Conservation (phyloP, 2,797 vertebrate genomes). For the Cetoscarus ocellatus region DNA sequence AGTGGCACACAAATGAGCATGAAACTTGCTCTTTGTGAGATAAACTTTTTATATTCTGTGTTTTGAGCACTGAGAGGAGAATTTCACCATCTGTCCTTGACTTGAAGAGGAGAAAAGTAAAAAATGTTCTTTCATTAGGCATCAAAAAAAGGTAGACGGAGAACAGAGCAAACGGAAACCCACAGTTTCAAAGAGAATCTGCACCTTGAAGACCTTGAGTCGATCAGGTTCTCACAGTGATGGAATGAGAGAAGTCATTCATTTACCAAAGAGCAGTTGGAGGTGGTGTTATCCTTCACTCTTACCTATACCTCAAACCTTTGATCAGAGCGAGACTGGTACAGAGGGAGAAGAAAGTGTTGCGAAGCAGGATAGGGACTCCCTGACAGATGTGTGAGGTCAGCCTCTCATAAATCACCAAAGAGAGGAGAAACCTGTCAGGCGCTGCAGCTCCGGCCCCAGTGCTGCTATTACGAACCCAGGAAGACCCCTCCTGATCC, state of each 20-base stretch:
- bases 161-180: neutral
- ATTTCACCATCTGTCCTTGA: neutral
- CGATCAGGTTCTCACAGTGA: conserved; percentile 1
- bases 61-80: neutral
- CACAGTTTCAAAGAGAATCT: neutral
- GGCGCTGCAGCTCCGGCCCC: conserved; percentile 11
- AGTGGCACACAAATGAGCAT: neutral
- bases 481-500: conserved; percentile 43
- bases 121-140: conserved; percentile 1
- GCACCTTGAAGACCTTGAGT: neutral
- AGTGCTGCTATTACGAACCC: conserved; percentile 42
- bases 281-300: conserved; percentile 18
- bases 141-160: neutral
- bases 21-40: neutral
- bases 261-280: conserved; percentile 29
- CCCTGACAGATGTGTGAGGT: conserved; percentile 65
- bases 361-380: conserved; percentile 34
- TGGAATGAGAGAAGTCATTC: conserved; percentile 14
- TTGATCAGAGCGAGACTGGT: conserved; percentile 47
- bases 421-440: conserved; percentile 31
- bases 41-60: neutral
- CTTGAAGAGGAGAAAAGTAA: neutral
- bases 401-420: conserved; percentile 64
- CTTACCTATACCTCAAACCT: conserved; percentile 28
- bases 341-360: conserved; percentile 13